These are phyloP conservation scores for Hydractinia echinata DNA, from an alignment of 30 jellyfish, hydroid and myxozoan genomes.

Conservation along the genomic window DNA sequence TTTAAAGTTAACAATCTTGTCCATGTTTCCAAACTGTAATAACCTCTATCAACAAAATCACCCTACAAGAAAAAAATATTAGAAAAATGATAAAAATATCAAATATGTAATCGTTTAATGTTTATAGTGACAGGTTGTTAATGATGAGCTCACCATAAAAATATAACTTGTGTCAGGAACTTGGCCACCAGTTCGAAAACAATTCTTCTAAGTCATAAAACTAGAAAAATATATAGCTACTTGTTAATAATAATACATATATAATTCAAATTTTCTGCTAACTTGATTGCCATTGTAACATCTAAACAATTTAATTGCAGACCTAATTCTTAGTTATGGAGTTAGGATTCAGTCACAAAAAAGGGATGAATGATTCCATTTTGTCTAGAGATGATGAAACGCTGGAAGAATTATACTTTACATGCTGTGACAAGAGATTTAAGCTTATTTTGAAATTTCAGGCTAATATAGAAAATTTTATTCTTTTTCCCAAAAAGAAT, in stretches of 20 bases:
- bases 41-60: constrained; percentile 97
- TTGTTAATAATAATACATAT: neutral
- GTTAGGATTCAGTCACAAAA: too few relatives aligned
- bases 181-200: constrained; percentile 96
- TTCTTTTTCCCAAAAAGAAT: neutral
- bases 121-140: neutral
- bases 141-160: constrained; percentile 55
- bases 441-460: too few relatives aligned
- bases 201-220: constrained; percentile 95
- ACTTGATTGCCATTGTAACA: too few relatives aligned
- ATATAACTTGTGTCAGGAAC: constrained; percentile 94
- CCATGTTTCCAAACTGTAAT: constrained; percentile 95
- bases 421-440: too few relatives aligned
- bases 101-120: neutral
- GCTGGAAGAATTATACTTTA: too few relatives aligned
- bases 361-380: too few relatives aligned
- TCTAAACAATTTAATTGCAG: too few relatives aligned
- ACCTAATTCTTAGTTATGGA: too few relatives aligned
- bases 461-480: neutral
- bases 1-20: constrained; percentile 80
- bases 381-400: too few relatives aligned
- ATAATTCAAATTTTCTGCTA: too few relatives aligned
- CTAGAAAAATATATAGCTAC: constrained; percentile 35
- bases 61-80: constrained; percentile 54
- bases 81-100: neutral